Percentiles rank a stretch among this genome's conserved stretches.
These are phyloP conservation scores for Aphidius colemani DNA, from an alignment of 2,888 invertebrate genomes.

Conservation along the genomic window DNA sequence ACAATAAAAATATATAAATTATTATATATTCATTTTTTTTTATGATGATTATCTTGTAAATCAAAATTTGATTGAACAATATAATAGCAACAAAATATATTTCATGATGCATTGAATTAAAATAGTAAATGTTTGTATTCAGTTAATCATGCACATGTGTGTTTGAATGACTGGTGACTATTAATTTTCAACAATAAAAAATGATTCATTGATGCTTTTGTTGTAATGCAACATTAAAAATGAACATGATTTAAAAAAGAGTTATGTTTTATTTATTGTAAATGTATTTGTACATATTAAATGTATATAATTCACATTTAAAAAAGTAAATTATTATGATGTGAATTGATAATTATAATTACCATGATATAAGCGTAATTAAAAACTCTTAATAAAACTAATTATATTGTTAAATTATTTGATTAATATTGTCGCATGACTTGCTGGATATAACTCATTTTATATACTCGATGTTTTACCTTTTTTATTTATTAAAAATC, in stretches of 20 bases:
- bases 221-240: not conserved
- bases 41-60: slow-evolving; percentile 10
- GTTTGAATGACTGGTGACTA: slow-evolving; percentile 5
- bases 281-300: too few species aligned
- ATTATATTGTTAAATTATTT: too few species aligned
- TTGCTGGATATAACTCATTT: too few species aligned
- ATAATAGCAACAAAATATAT: slow-evolving; percentile 12
- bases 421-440: not conserved
- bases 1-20: not conserved
- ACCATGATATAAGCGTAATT: slow-evolving; percentile 59
- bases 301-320: too few species aligned
- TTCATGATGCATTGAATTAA: too few species aligned
- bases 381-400: slow-evolving; percentile 51
- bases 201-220: too few species aligned
- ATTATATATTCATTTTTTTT: not conserved
- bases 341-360: slow-evolving; percentile 56
- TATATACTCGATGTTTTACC: too few species aligned
- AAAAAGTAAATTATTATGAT: slow-evolving; percentile 43
- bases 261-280: not conserved
- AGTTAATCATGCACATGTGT: not conserved
- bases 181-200: slow-evolving; percentile 7
- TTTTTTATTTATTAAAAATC: too few species aligned
- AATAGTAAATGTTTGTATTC: slow-evolving; percentile 12
- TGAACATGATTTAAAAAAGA: slow-evolving; percentile 9
- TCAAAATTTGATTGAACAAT: slow-evolving; percentile 9